These are phyloP conservation scores for Meta bourneti DNA, from an alignment of 2,888 invertebrate genomes.

Conservation along the genomic window DNA sequence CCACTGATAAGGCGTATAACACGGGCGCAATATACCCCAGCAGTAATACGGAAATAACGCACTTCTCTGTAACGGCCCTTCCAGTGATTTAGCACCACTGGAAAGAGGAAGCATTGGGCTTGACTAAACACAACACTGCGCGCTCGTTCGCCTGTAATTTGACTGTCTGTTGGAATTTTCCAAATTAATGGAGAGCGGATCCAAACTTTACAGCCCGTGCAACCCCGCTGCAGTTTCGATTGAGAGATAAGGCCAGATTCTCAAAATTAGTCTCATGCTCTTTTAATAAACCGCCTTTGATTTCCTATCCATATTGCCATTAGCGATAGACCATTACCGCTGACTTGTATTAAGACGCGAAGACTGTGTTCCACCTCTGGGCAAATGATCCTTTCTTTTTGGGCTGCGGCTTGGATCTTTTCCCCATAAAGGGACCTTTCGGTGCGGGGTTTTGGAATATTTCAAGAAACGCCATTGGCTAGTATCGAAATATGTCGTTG, in stretches of 20 bases:
- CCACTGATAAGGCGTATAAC: not conserved
- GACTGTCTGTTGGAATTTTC: slow-evolving; percentile 1
- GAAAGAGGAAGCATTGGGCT: not conserved
- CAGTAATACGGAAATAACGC: slow-evolving; percentile 21
- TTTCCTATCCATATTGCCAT: not conserved
- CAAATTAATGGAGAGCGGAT: not conserved
- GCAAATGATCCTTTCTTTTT: not conserved
- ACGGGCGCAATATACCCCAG: not conserved
- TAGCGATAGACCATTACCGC: not conserved
- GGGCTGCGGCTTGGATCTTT: not conserved
- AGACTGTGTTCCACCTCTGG: no score
- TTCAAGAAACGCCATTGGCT: not conserved
- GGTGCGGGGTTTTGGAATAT: not conserved
- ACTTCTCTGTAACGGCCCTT: slow-evolving; percentile 9
- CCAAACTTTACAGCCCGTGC: not conserved
- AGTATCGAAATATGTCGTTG: not conserved
- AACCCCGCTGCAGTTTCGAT: not conserved
- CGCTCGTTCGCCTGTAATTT: not conserved
- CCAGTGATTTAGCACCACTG: slow-evolving; percentile 17
- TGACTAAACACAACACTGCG: not conserved
- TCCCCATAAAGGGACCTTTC: not conserved
- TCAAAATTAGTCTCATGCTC: not conserved
- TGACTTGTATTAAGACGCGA: not conserved
- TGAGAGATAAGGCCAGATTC: not conserved
- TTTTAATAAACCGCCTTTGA: not conserved